Evolutionary conservation across 2,888 invertebrate species (phyloP), one percentile per base, ranked within the genome.

Genomic region (Melieria omissa): DNA sequence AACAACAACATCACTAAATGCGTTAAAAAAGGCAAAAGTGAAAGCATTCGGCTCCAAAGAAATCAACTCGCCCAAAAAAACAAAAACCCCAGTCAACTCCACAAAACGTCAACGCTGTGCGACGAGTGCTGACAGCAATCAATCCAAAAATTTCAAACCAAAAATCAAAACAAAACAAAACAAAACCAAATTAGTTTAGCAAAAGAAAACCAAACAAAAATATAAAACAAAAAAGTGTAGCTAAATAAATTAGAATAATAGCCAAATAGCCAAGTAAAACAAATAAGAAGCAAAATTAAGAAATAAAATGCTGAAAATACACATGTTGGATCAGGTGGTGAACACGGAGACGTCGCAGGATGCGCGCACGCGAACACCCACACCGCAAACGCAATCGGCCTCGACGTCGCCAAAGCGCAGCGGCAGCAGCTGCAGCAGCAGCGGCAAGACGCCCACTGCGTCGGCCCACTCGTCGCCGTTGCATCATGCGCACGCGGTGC

Each of bases 271-370:
- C 3, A 60, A 66, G 4, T 57, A 45, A 57, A 52, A 45, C 16
- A 72, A 70, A 65, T 57, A 57, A 68, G 54, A 58, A 63, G n/a
- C n/a, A 12, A 57, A 52, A 58, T 54, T 16, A 8, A 72, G 29
- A 45, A 66, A 44, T 65, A 74, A 78, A 77, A 92, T 92, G 92
- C 88, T 92, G 88, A 92, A 92, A 89, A 92, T 92, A 88, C 92
- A 92, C 86, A 92, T 92, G 92, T 88, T 92, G 88, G 92, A 92
- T 83, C 92, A 92, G 82, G 90, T 92, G 83, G 91, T 92, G 86
- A 92, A 89, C 85, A 91, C 90, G 86, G 92, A 92, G 77, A 60
- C 29, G 65, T 10, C 72, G 54, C 58, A 63, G n/a, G 65, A 71
- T 45, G 10, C 42, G 9, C 14, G n/a, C 7, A 60, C 12, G n/a